Percentiles rank a stretch among this genome's conserved stretches.
Evolutionary conservation across 2,888 invertebrate genomes (phyloP).

Genomic region (Drosophila demipolita): DNA sequence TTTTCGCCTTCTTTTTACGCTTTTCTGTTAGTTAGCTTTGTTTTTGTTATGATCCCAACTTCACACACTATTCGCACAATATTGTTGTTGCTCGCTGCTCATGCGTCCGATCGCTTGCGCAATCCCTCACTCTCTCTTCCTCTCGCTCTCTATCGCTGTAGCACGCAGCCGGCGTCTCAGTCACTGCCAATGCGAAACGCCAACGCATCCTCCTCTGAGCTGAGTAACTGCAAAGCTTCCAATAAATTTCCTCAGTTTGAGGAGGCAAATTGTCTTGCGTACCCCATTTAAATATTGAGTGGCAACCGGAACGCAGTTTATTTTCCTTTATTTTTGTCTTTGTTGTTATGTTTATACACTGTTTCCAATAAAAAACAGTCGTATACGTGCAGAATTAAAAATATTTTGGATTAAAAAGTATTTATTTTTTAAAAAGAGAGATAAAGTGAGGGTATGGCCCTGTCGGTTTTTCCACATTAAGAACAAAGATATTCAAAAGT

Average conservation of each 20-base stretch:
- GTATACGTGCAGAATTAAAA: background rate
- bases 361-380: background rate
- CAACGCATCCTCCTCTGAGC: conserved; percentile 2
- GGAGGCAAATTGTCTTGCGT: background rate
- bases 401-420: background rate
- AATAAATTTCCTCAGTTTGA: conserved; percentile 10
- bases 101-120: conserved; percentile 12
- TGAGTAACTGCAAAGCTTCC: conserved; percentile 1
- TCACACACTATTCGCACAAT: conserved; percentile 42
- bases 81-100: conserved; percentile 28
- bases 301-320: conserved; percentile 45
- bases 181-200: conserved; percentile 26
- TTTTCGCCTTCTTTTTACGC: conserved; percentile 48
- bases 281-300: conserved; percentile 20
- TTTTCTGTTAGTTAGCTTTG: conserved; percentile 59
- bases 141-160: conserved; percentile 6
- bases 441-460: conserved; percentile 1
- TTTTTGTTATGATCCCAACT: conserved; percentile 75
- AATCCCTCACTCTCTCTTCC: conserved; percentile 8
- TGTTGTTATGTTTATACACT: background rate
- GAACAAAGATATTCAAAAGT: conserved; percentile 8
- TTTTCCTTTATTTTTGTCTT: conserved; percentile 43
- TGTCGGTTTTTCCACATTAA: conserved; percentile 19
- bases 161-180: conserved; percentile 43
- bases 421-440: background rate